A percentile compares a stretch with the other conserved stretches of the same genome.
These are phyloP conservation scores for Chlorops oryzae DNA, from an alignment of 1,140 invertebrate species.

Conservation along the genomic window DNA sequence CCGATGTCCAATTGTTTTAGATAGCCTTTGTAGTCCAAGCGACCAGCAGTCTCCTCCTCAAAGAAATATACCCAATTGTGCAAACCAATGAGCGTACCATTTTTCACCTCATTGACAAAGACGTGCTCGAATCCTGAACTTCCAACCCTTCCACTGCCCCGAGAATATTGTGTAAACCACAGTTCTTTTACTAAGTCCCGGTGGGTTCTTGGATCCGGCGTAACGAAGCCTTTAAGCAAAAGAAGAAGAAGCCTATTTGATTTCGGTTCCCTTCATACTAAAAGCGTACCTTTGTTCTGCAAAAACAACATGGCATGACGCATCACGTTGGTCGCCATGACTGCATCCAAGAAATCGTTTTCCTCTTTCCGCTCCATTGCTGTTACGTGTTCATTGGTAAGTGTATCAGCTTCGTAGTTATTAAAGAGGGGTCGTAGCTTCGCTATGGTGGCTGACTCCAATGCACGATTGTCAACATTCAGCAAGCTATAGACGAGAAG, in stretches of 20 bases:
- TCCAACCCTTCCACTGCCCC: conserved; percentile 66
- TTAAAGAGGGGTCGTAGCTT: conserved; percentile 64
- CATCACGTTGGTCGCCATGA: conserved; percentile 70
- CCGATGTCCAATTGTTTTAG: conserved; percentile 65
- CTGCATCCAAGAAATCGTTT: conserved; percentile 65
- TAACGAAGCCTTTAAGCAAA: conserved; percentile 50
- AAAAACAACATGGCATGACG: conserved; percentile 66
- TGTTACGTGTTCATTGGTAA: conserved; percentile 71
- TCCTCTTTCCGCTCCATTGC: conserved; percentile 68
- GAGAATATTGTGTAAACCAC: conserved; percentile 77
- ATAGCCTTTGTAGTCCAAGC: conserved; percentile 72
- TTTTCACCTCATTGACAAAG: conserved; percentile 77
- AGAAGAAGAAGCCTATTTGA: conserved; percentile 16
- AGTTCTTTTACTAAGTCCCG: conserved; percentile 66
- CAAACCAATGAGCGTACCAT: conserved; percentile 68
- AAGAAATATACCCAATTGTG: conserved; percentile 88
- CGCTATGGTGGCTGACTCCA: conserved; percentile 56
- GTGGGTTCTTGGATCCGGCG: conserved; percentile 60
- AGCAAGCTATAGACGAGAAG: conserved; percentile 19
- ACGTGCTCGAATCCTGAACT: conserved; percentile 84
- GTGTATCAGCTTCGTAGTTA: conserved; percentile 69
- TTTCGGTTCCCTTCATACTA: conserved; percentile 3
- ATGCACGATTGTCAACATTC: conserved; percentile 27
- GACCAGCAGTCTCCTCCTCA: conserved; percentile 62
- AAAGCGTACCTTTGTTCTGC: conserved; percentile 55